These are phyloP conservation scores for Dioctria rufipes DNA, from an alignment of 2,888 invertebrate species.

Conservation along the genomic window DNA sequence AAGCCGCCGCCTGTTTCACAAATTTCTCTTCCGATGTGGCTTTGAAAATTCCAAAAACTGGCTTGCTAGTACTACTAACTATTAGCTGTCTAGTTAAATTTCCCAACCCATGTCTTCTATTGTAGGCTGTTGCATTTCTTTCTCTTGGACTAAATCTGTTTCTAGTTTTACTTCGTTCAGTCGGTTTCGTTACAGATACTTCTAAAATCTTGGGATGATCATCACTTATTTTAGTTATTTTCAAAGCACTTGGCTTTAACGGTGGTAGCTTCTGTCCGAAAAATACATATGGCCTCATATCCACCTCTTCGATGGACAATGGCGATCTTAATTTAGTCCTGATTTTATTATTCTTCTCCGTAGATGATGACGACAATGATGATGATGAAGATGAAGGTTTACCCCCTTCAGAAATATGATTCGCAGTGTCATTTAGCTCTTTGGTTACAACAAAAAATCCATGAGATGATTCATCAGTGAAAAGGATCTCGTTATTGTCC, in stretches of 20 bases:
- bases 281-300: constrained; percentile 80
- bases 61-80: constrained; percentile 22
- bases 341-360: constrained; percentile 61
- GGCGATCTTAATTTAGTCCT: constrained; percentile 63
- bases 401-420: constrained; percentile 66
- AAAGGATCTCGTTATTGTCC: constrained; percentile 70
- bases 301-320: constrained; percentile 67
- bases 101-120: constrained; percentile 64
- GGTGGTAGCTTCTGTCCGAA: constrained; percentile 79
- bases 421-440: constrained; percentile 68
- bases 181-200: constrained; percentile 74
- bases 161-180: constrained; percentile 60
- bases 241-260: constrained; percentile 66
- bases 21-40: constrained; percentile 49
- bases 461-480: constrained; percentile 71
- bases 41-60: constrained; percentile 25
- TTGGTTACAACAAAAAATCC: constrained; percentile 70
- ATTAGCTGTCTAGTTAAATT: constrained; percentile 64
- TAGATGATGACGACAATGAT: constrained; percentile 41
- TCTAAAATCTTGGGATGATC: constrained; percentile 75
- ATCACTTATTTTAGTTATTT: constrained; percentile 73
- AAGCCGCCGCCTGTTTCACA: constrained; percentile 13
- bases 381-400: constrained; percentile 59
- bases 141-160: constrained; percentile 58
- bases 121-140: constrained; percentile 59